Base-by-base conservation (phyloP, 2,888 invertebrate genomes). In the Machimus rusticus region DNA sequence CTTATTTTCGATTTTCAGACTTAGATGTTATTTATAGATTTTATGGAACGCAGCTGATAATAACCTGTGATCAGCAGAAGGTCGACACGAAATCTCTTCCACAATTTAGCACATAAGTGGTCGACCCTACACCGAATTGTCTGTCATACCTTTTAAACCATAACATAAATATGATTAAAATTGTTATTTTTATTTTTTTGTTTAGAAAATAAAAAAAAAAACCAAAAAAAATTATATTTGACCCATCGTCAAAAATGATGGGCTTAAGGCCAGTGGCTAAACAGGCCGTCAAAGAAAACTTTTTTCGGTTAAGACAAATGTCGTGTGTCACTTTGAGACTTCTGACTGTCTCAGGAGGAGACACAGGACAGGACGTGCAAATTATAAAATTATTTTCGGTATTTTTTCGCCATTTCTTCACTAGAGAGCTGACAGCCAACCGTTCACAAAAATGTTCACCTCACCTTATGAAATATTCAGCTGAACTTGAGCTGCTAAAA, bases 381-480 rank as follows among this genome's bases (percentile, higher is more conserved):
- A 66, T 66, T 66, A 66, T 66, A 66, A 66, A 66, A 66, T 66
- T 66, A 66, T 66, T 66, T 66, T 9, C 23, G 66, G 66, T 66
- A 66, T 66, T 66, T 28, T 66, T 19, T 66, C 23, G 23, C n/a
- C 16, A 51, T n/a, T 28, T 28, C 19, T 66, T 28, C 28, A 12
- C 66, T 19, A 28, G 66, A 19, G 16, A 66, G 28, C 12, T 66
- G 66, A 66, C 66, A 66, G 23, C 6, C 9, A 57, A 12, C 12
- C 66, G 66, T 66, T 66, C 12, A 12, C 28, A 66, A 66, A 23
- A 66, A 66, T 66, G 23, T 66, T 23, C 66, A 66, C 66, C 28
- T 28, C 66, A 66, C 66, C 28, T 28, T 55, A 79, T 79, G 79
- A 79, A 79, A 79, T 51, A 79, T 79, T 51, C 46, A 51, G 28